Base-by-base conservation (phyloP, 2,797 vertebrate species). In the Epinephelus awoara region DNA sequence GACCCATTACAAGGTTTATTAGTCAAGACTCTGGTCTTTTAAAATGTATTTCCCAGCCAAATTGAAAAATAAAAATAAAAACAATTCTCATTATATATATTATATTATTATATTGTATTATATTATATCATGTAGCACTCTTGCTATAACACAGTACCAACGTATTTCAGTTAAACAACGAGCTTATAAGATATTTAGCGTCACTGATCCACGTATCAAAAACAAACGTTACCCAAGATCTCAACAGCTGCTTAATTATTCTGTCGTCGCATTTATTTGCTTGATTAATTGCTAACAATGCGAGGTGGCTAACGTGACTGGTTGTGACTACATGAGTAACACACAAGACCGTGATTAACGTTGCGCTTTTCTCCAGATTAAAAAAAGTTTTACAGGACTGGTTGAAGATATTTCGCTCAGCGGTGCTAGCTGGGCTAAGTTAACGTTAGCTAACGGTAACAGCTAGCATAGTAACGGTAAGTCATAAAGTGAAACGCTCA, bases 401-500 rank as follows among this genome's bases (percentile, higher is more conserved):
- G 4, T 19, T 4, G 23, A 19, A 19, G 3, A 47, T n/a, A 15
- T 29, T 9, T 56, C 2, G 18, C 10, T 11, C 3, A 27, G 9
- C 40, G 7, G 65, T 17, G 23, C 64, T 74, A 80, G 80, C 61
- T n/a, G 23, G 29, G 49, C 52, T n/a, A 49, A 23, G 23, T 23
- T 23, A 23, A 18, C 3, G 21, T 8, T 15, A 47, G 85, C 79
- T 88, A 72, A 64, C 38, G 2, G 52, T n/a, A 68, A 42, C 40
- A 25, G 75, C 79, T 64, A 85, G 19, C 70, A 66, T 6, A 55
- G 9, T 1, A 3, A n/a, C 15, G 23, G 9, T 42, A 42, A 42
- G 10, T 52, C 23, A 47, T 6, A 78, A 82, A 83, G 34, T 77
- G 29, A 71, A 50, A 34, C 38, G 62, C 81, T 88, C 67, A 89